A percentile compares a stretch with the other conserved stretches of the same genome.
These are phyloP conservation scores for Ichneumoninae sp. DNA, from an alignment of 2,888 invertebrate species.

Conservation along the genomic window DNA sequence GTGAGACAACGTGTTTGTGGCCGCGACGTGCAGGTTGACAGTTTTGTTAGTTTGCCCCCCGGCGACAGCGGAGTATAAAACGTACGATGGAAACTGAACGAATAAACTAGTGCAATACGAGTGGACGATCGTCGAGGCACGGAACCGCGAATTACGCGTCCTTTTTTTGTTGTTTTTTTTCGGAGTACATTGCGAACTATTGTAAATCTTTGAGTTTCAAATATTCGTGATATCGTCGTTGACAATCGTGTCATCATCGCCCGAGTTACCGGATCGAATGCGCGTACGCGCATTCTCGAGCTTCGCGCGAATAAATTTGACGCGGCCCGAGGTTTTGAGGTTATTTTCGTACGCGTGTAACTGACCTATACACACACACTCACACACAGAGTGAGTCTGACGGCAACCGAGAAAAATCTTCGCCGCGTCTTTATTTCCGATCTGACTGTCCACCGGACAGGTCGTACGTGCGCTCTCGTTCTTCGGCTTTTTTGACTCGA, in stretches of 20 bases:
- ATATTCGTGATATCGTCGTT: not conserved
- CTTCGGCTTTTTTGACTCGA: not conserved
- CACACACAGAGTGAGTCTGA: not conserved
- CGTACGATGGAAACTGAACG: not conserved
- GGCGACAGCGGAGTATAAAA: slow-evolving; percentile 4
- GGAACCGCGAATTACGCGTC: not conserved
- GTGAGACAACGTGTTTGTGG: slow-evolving; percentile 27
- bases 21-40: slow-evolving; percentile 55
- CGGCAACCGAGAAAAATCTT: slow-evolving; percentile 36
- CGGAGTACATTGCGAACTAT: not conserved
- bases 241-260: not conserved
- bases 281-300: not conserved
- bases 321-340: slow-evolving; percentile 62
- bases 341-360: slow-evolving; percentile 69
- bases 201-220: not conserved
- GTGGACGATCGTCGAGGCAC: not conserved
- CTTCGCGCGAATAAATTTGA: slow-evolving; percentile 7
- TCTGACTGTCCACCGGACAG: slow-evolving; percentile 65
- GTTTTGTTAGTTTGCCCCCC: slow-evolving; percentile 2
- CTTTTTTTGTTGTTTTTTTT: not conserved
- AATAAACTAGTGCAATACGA: not conserved
- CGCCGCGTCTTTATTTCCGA: slow-evolving; percentile 63
- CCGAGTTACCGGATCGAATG: not conserved
- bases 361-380: slow-evolving; percentile 66
- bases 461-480: slow-evolving; percentile 47